Evolutionary conservation across 92 coral and sea anemone genomes (phyloP), one percentile per base, ranked within the genome.

Genomic region (Zoanthus gigantus): DNA sequence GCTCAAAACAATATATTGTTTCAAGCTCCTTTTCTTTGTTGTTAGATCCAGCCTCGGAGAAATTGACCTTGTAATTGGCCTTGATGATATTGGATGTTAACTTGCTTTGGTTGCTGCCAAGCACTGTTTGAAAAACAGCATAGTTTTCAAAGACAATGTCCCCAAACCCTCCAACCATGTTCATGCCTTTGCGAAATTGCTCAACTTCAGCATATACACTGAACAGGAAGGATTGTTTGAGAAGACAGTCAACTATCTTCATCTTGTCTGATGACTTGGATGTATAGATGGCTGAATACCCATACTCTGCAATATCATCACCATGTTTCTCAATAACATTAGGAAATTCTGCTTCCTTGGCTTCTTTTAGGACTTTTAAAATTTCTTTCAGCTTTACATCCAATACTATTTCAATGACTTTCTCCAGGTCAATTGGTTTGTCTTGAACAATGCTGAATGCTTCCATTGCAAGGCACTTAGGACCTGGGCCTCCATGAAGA

Each of bases 101-200:
- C 47, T 88, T 58, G 71, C 52, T 71, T 67, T 67, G 56, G 32
- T 46, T 73, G 76, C 82, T 74, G 57, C 82, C 66, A 0, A 88
- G 75, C 63, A 88, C 88, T 82, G 52, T 28, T 17, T 88, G 83
- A 87, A 87, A 87, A 30, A 78, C 90, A 34, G 28, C 76, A 47
- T 77, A 77, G 90, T 77, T 87, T 87, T 87, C 77, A 18, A 87
- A 78, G 52, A 67, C 86, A 78, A 78, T 88, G 81, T 88, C 87
- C 75, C 88, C 83, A 58, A 88, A 72, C 44, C 83, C 82, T 65
- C 91, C 91, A 46, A 82, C 65, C 45, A 31, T 54, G 53, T 82
- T 88, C 91, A 88, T 88, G 48, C 91, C 91, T 72, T 82, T 48
- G 63, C 88, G 82, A 68, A 88, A 88, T 74, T 88, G 88, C 56